Percentiles rank a stretch among this genome's conserved stretches.
Evolutionary conservation across 2,797 vertebrate genomes (phyloP).

Genomic region (Labroides dimidiatus): DNA sequence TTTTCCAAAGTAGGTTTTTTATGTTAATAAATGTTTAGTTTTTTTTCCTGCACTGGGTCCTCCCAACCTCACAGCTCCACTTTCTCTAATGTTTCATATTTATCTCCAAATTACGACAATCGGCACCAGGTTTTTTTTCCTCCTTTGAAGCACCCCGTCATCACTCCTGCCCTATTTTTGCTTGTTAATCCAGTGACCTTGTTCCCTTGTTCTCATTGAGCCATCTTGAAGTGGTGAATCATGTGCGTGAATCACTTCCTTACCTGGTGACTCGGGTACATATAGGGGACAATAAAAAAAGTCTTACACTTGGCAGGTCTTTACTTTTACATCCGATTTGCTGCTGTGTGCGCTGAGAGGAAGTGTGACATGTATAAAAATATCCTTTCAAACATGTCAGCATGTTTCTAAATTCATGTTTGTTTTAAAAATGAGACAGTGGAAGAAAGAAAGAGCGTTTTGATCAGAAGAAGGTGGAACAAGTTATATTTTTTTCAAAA

Average conservation of each 20-base stretch:
- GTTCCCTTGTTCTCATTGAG: constrained; percentile 13
- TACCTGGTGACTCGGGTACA: constrained; percentile 29
- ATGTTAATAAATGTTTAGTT: too few relatives aligned
- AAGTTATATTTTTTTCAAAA: too few relatives aligned
- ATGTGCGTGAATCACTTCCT: constrained; percentile 42
- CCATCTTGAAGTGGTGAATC: constrained; percentile 39
- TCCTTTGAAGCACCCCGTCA: too few relatives aligned
- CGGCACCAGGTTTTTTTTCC: too few relatives aligned
- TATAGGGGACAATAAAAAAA: not conserved
- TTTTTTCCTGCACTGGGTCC: too few relatives aligned
- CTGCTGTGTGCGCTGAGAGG: constrained; percentile 5
- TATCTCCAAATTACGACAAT: too few relatives aligned
- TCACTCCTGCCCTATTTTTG: not conserved
- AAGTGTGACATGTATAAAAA: not conserved
- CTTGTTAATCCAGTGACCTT: constrained; percentile 36
- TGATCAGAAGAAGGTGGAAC: too few relatives aligned
- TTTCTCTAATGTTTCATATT: too few relatives aligned
- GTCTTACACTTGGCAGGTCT: constrained; percentile 6
- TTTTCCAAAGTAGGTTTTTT: too few relatives aligned
- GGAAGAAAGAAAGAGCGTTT: too few relatives aligned
- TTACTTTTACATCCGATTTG: constrained; percentile 10
- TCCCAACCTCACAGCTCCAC: too few relatives aligned
- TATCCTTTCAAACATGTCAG: not conserved
- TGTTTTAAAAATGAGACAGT: not conserved
- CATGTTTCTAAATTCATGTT: not conserved